Base-by-base conservation (phyloP, 2,113 vertebrate species). In the Colaptes auratus region DNA sequence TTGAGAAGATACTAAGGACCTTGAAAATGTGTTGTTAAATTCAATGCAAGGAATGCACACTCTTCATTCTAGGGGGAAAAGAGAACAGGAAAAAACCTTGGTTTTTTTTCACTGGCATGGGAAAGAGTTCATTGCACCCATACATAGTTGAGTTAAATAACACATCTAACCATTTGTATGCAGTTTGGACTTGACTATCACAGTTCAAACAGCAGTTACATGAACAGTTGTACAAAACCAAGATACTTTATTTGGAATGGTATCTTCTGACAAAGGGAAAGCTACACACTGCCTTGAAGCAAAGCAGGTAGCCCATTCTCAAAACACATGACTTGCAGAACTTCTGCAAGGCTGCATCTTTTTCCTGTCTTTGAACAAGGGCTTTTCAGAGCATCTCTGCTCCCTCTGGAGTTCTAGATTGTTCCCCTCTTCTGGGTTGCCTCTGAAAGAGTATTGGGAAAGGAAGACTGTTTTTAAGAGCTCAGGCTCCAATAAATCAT, bases 1-100 rank as follows among this genome's bases (percentile, higher is more conserved):
- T 56, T 86, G 78, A 87, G 56, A 86, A 86, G 59, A 65, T 46
- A 39, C 15, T 36, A 61, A 85, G 23, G 60, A 92, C 15, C 24
- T 76, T 66, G 31, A 81, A 84, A 93, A 82, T 6, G 18, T 69
- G 70, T 39, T 90, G 52, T 67, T 73, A 55, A 81, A 71, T 81
- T 92, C 86, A 94, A 0, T 83, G 66, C 76, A 91, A 88, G 61
- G 88, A 88, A 65, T 78, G 75, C 35, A 71, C 23, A 15, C 25
- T 96, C 96, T 96, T 96, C 90, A 82, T 71, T 77, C 96, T 96
- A 80, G 53, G 18, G 30, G 24, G 65, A 75, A 94, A 96, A 96
- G 18, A 95, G 31, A 94, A 78, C 19, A 90, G 36, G 23, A 81
- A 64, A 85, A 25, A 58, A 89, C 20, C 82, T 78, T 82, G 8